A percentile compares a stretch with the other conserved stretches of the same genome.
Conservation (phyloP, 1,140 invertebrate species). For the Limonius californicus region DNA sequence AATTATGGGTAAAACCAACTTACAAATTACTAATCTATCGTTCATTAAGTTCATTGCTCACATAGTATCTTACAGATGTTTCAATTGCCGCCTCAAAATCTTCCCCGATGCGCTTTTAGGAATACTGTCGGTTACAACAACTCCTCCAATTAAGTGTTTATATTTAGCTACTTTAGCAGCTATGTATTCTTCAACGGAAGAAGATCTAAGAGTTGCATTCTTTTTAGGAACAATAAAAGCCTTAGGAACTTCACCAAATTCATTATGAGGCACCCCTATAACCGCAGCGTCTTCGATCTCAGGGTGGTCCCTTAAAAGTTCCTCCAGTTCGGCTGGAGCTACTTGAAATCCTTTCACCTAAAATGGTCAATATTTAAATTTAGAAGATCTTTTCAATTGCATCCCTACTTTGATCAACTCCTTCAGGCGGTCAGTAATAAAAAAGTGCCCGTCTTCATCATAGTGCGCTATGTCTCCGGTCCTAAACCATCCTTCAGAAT, state of each 20-base stretch:
- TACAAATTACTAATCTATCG: conserved; percentile 51
- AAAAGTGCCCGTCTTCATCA: conserved; percentile 3
- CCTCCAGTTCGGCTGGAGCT: conserved; percentile 81
- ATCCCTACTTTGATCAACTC: not conserved
- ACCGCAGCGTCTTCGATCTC: conserved; percentile 74
- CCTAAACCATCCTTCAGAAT: not conserved
- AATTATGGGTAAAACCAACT: no score
- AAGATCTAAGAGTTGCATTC: conserved; percentile 28
- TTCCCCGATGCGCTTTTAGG: conserved; percentile 4
- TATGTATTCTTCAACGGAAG: conserved; percentile 46
- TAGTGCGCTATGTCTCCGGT: not conserved
- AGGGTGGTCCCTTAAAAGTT: conserved; percentile 67
- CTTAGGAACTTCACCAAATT: conserved; percentile 71
- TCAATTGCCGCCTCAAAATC: not conserved
- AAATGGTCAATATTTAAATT: conserved; percentile 53
- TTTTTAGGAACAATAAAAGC: conserved; percentile 61
- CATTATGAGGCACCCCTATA: conserved; percentile 69
- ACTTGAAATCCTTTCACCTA: conserved; percentile 73
- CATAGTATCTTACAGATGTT: conserved; percentile 53
- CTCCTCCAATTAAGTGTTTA: conserved; percentile 51
- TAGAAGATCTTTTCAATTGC: conserved; percentile 54
- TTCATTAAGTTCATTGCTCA: conserved; percentile 56
- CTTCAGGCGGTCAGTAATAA: not conserved
- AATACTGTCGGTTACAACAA: conserved; percentile 28
- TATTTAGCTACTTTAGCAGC: conserved; percentile 45